Conservation (phyloP, 1,140 invertebrate genomes). For the Drosophila sechellia region DNA sequence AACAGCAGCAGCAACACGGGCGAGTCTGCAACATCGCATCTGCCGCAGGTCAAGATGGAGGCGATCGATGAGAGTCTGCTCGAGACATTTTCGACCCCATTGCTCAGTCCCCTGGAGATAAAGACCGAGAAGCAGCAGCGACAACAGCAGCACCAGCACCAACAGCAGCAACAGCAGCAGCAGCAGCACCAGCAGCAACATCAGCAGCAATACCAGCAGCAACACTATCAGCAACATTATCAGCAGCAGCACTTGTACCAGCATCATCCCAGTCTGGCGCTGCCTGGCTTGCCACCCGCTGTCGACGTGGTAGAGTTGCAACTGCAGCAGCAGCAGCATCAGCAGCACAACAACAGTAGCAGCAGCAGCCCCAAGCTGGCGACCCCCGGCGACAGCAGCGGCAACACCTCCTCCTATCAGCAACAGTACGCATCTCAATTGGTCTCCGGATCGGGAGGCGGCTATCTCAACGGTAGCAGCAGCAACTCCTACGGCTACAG, state of each 20-base stretch:
- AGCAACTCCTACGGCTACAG: constrained; percentile 72
- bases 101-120: constrained; percentile 90
- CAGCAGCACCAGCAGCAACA: constrained; percentile 59
- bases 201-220: constrained; percentile 62
- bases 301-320: constrained; percentile 72
- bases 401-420: constrained; percentile 83
- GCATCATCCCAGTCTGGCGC: constrained; percentile 78
- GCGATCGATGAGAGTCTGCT: constrained; percentile 87
- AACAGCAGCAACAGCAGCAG: constrained; percentile 60
- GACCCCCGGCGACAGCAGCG: constrained; percentile 71
- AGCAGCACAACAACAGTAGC: constrained; percentile 61
- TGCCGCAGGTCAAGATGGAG: constrained; percentile 90
- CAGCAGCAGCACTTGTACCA: constrained; percentile 77
- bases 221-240: constrained; percentile 59
- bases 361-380: constrained; percentile 67
- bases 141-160: constrained; percentile 83
- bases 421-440: constrained; percentile 83
- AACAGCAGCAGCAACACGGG: constrained; percentile 34
- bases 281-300: constrained; percentile 71
- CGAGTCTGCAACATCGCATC: constrained; percentile 48
- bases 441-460: constrained; percentile 53
- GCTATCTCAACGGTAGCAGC: constrained; percentile 75
- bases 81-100: constrained; percentile 86
- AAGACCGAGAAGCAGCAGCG: constrained; percentile 86
- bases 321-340: constrained; percentile 57